Conservation (phyloP, 2,888 invertebrate genomes). For the Boloria selene region DNA sequence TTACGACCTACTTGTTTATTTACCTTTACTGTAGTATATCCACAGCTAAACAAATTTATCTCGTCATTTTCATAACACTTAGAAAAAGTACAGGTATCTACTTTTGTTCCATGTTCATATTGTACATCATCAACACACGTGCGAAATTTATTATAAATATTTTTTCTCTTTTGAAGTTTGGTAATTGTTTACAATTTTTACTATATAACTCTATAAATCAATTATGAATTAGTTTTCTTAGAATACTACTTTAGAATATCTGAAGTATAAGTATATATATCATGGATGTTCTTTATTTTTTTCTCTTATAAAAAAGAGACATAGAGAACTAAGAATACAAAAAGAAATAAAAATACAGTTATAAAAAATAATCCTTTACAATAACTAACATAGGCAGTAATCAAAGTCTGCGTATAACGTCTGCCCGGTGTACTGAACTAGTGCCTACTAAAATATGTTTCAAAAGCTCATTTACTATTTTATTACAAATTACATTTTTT, state of each 20-base stretch:
- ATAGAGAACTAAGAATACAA: too few species aligned
- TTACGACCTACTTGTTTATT: background rate
- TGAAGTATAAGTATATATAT: background rate
- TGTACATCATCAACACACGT: slow-evolving; percentile 1
- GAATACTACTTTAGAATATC: slow-evolving; percentile 1
- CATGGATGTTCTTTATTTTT: background rate
- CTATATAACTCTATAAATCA: slow-evolving; percentile 13
- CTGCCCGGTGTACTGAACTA: too few species aligned
- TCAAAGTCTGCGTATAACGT: too few species aligned
- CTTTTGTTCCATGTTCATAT: background rate
- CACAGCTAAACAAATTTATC: too few species aligned
- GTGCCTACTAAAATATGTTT: too few species aligned
- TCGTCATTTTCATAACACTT: background rate
- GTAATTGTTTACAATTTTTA: background rate
- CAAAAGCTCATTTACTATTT: too few species aligned
- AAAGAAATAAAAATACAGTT: too few species aligned
- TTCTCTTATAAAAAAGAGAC: too few species aligned
- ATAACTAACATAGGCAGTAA: too few species aligned
- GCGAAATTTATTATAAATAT: slow-evolving; percentile 10
- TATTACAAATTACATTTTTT: too few species aligned
- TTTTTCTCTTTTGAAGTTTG: slow-evolving; percentile 12
- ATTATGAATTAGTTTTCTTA: slow-evolving; percentile 1
- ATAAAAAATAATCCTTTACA: too few species aligned
- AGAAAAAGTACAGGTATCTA: background rate
- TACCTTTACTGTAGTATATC: background rate